A percentile compares a stretch with the other conserved stretches of the same genome.
Conservation (phyloP, 2,113 vertebrate genomes). For the Petrocephalus zakoni region DNA sequence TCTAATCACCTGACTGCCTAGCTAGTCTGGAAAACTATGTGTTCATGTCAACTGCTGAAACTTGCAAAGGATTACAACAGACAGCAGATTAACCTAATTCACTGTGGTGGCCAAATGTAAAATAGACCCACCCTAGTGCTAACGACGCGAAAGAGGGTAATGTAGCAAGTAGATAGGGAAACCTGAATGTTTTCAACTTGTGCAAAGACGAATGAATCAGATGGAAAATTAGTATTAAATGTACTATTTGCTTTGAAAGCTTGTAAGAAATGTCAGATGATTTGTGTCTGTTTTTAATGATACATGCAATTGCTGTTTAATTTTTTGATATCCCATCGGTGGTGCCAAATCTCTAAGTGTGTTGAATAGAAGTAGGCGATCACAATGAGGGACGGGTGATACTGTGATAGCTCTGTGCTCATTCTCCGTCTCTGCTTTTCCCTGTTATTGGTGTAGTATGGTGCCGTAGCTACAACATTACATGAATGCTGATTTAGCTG, state of each 20-base stretch:
- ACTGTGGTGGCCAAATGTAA: not conserved
- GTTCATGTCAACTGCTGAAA: not conserved
- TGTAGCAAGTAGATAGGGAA: not conserved
- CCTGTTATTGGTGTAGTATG: not conserved
- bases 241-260: not conserved
- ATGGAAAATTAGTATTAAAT: not conserved
- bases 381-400: not conserved
- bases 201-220: slow-evolving; percentile 6
- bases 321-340: slow-evolving; percentile 16
- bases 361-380: not conserved
- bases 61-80: not conserved
- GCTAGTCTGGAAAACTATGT: not conserved
- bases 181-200: slow-evolving; percentile 2
- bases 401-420: not conserved
- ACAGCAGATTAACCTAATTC: not conserved
- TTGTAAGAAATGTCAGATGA: slow-evolving; percentile 13
- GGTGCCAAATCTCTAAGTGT: slow-evolving; percentile 5
- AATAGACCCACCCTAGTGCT: not conserved
- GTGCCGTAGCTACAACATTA: not conserved
- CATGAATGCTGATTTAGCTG: not conserved
- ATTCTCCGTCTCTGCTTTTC: not conserved
- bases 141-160: not conserved
- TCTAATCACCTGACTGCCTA: not conserved
- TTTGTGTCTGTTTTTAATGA: slow-evolving; percentile 12
- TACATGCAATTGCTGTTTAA: not conserved